Base-by-base conservation (phyloP, 2,888 invertebrate species). In the Heterodera filipjevi region DNA sequence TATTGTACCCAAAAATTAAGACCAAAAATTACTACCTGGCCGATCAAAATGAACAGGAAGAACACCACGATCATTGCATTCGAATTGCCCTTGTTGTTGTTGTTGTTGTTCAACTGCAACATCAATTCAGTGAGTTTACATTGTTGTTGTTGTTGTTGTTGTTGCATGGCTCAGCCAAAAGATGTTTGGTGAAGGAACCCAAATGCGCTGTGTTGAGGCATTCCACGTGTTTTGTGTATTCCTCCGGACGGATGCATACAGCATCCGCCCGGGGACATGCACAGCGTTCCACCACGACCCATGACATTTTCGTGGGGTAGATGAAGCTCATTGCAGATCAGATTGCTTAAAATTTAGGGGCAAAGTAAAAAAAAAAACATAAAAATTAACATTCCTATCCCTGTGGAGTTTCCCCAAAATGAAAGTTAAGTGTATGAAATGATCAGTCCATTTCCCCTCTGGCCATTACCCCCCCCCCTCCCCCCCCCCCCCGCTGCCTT, bases 111-210 rank as follows among this genome's bases (percentile, higher is more conserved):
- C 27, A 27, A 3, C 59, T 8, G 3, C 8, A n/a, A 6, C 8
- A 59, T n/a, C 3, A 27, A 27, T 3, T 27, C 59, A 0, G 59
- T n/a, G 6, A 59, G 49, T 44, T 44, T 53, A 6, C 19, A 19
- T n/a, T n/a, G n/a, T 49, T 49, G 49, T 49, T 49, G 49, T n/a
- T n/a, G n/a, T 59, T 59, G 59, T n/a, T n/a, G 59, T 59, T n/a
- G n/a, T n/a, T 1, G 59, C 59, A 59, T 8, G 59, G 59, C 1
- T 8, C 59, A 5, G n/a, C 10, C 8, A 59, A 27, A 27, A 59
- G 59, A 22, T 59, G 59, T n/a, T 27, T 27, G 8, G 59, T 5
- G 27, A 59, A 59, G 27, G 19, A 22, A 10, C 3, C 59, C 0
- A 59, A 5, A 22, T 59, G 59, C 8, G 59, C 59, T 5, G 16